Percentiles rank a stretch among this genome's conserved stretches.
Evolutionary conservation across 2,888 invertebrate genomes (phyloP).

Genomic region (Athalia rosae): DNA sequence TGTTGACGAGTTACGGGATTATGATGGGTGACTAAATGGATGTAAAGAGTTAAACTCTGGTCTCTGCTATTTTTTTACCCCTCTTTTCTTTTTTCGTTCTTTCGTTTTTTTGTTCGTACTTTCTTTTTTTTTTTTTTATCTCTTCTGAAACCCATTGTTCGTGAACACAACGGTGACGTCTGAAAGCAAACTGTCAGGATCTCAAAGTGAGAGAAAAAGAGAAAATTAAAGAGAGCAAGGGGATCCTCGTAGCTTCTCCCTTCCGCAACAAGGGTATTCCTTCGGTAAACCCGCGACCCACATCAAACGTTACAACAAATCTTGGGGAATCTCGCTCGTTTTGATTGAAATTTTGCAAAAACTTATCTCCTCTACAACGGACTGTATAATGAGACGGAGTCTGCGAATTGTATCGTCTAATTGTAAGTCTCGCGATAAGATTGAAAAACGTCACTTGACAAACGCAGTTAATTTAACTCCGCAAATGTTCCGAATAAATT

Average conservation of each 20-base stretch:
- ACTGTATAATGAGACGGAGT: neutral
- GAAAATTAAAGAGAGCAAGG: no score
- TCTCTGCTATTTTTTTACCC: neutral
- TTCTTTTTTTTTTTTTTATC: neutral
- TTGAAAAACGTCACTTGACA: neutral
- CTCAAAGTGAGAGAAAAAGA: no score
- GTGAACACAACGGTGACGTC: conserved; percentile 30
- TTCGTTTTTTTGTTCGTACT: neutral
- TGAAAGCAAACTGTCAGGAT: conserved; percentile 21
- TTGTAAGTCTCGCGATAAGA: no score
- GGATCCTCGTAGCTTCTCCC: no score
- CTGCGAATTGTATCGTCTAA: neutral
- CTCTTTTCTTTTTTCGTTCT: neutral
- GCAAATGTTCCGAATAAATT: neutral
- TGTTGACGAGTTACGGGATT: conserved; percentile 25
- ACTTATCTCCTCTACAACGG: conserved; percentile 24
- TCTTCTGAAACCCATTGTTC: conserved; percentile 1
- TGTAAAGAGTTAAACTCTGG: conserved; percentile 33
- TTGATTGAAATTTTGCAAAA: conserved; percentile 40
- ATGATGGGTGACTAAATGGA: conserved; percentile 21
- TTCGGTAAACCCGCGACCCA: conserved; percentile 12
- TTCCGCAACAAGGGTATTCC: no score
- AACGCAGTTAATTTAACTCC: neutral
- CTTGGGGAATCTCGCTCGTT: conserved; percentile 33
- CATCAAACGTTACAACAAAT: conserved; percentile 38